These are phyloP conservation scores for Lasioglossum oenotherae DNA, from an alignment of 2,888 invertebrate genomes.

Conservation along the genomic window DNA sequence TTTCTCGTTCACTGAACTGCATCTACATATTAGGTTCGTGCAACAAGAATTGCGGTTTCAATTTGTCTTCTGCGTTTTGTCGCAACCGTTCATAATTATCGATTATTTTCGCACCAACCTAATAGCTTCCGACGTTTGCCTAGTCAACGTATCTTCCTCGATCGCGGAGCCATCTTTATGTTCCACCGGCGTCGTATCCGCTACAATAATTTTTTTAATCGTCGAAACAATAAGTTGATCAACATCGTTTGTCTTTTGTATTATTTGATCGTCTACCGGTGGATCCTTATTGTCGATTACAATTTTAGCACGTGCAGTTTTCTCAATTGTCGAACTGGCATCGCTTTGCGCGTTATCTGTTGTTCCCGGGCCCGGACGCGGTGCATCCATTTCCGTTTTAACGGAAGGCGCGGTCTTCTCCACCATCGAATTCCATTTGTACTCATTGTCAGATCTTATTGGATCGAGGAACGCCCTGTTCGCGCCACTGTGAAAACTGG, in stretches of 20 bases:
- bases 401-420: conserved; percentile 33
- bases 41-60: background rate
- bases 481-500: conserved; percentile 76
- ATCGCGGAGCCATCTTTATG: background rate
- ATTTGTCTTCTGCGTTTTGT: background rate
- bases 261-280: background rate
- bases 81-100: background rate
- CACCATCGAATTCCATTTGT: conserved; percentile 21
- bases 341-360: background rate
- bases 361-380: background rate
- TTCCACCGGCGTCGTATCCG: background rate
- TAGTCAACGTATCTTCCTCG: background rate
- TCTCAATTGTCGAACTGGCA: background rate
- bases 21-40: background rate
- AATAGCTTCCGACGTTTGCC: conserved; percentile 15
- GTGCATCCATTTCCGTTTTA: conserved; percentile 37
- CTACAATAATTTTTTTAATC: background rate
- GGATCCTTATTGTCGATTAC: background rate
- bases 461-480: conserved; percentile 78
- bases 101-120: background rate
- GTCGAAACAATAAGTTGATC: background rate
- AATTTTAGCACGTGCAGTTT: background rate
- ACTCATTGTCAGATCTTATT: conserved; percentile 54
- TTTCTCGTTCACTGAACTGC: conserved; percentile 44
- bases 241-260: background rate